These are phyloP conservation scores for Drosophila aldrichi DNA, from an alignment of 2,888 invertebrate species.

Conservation along the genomic window DNA sequence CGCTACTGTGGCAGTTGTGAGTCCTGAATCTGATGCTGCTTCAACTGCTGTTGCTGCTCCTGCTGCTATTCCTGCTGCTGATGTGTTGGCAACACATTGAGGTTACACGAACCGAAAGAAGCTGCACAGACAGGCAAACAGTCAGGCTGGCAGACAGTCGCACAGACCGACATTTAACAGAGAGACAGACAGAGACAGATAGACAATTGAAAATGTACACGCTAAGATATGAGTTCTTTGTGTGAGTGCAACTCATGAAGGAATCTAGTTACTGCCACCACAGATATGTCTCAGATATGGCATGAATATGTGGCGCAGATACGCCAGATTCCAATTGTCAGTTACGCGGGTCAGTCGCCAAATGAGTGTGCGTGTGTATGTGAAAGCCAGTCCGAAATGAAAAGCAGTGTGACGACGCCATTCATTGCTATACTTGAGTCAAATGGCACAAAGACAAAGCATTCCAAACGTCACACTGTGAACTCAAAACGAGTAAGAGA, in stretches of 20 bases:
- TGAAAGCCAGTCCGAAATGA: not conserved
- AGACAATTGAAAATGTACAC: slow-evolving; percentile 60
- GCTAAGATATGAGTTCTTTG: slow-evolving; percentile 50
- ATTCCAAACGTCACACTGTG: slow-evolving; percentile 25
- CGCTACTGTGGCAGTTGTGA: slow-evolving; percentile 27
- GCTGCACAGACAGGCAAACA: slow-evolving; percentile 29
- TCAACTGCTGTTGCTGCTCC: no score
- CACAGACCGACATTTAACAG: slow-evolving; percentile 14
- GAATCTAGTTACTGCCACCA: slow-evolving; percentile 31
- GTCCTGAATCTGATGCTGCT: slow-evolving; percentile 41
- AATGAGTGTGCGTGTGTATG: slow-evolving; percentile 5
- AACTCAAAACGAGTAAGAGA: slow-evolving; percentile 22
- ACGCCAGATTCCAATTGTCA: slow-evolving; percentile 56
- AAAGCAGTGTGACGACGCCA: slow-evolving; percentile 6
- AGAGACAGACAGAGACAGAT: slow-evolving; percentile 32
- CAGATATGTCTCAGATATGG: slow-evolving; percentile 45
- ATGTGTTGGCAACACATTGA: slow-evolving; percentile 72
- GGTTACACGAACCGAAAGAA: slow-evolving; percentile 69
- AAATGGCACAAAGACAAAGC: slow-evolving; percentile 39
- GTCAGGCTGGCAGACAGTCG: slow-evolving; percentile 21
- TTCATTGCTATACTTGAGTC: slow-evolving; percentile 45
- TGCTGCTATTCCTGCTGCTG: no score
- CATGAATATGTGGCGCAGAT: slow-evolving; percentile 45
- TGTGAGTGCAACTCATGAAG: slow-evolving; percentile 19
- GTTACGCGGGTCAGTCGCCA: slow-evolving; percentile 49